phyloP scores from a whole-genome alignment of 2,797 vertebrate genomes.

The Myotis daubentonii region DNA sequence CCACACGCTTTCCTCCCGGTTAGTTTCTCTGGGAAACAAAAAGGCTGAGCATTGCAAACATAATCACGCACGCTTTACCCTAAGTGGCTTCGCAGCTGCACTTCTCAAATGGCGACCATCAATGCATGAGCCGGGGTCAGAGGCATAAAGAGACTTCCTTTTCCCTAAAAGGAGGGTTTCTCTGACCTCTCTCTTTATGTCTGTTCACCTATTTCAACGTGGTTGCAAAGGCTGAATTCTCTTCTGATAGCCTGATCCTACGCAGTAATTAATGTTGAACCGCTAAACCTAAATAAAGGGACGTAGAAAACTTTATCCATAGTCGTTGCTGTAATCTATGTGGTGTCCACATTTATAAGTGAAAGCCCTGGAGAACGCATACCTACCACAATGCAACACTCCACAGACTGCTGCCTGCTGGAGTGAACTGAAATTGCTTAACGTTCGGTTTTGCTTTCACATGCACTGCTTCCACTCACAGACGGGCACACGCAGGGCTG shows the following conservation, averaged over 20 bases:
- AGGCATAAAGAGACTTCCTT: slow-evolving; percentile 62
- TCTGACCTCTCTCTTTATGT: slow-evolving; percentile 62
- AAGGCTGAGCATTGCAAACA: slow-evolving; percentile 40
- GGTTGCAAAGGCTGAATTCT: slow-evolving; percentile 57
- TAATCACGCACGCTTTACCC: slow-evolving; percentile 43
- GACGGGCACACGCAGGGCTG: accelerated
- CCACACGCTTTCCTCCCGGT: background rate
- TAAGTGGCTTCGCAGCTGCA: slow-evolving; percentile 64
- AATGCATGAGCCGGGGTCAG: slow-evolving; percentile 65
- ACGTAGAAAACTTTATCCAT: background rate
- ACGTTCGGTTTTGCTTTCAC: background rate
- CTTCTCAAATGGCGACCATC: slow-evolving; percentile 54
- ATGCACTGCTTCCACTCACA: background rate
- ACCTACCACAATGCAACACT: background rate
- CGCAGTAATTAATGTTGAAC: slow-evolving; percentile 58
- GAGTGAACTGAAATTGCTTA: background rate
- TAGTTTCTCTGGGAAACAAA: slow-evolving; percentile 13
- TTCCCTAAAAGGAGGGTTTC: slow-evolving; percentile 38
- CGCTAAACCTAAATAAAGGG: slow-evolving; percentile 55
- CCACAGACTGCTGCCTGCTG: background rate
- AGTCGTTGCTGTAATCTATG: background rate
- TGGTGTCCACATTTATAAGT: background rate
- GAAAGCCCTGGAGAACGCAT: background rate
- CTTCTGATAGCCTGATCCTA: slow-evolving; percentile 60
- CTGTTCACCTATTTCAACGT: slow-evolving; percentile 57